Percentiles rank a stretch among this genome's conserved stretches.
These are phyloP conservation scores for Lamellibrachia satsuma DNA, from an alignment of 2,888 invertebrate genomes.

Conservation along the genomic window DNA sequence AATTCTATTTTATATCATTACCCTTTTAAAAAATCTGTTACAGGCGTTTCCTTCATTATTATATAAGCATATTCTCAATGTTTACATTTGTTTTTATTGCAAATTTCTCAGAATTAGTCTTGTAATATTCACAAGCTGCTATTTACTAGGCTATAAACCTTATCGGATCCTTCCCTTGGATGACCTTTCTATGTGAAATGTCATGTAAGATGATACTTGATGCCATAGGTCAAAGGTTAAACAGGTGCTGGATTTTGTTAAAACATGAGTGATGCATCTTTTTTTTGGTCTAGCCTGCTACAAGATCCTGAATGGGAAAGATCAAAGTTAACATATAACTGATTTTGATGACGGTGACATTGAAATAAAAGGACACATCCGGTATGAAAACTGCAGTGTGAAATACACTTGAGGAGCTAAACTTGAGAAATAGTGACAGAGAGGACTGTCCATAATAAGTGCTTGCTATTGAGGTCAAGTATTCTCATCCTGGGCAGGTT, in stretches of 20 bases:
- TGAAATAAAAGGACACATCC: background rate
- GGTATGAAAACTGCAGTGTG: background rate
- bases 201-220: background rate
- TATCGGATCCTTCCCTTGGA: background rate
- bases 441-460: background rate
- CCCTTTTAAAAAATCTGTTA: background rate
- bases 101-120: background rate
- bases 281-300: background rate
- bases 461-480: background rate
- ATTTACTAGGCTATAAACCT: constrained; percentile 10
- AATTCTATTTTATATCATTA: background rate
- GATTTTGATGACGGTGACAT: background rate
- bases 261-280: background rate
- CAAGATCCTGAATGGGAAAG: background rate
- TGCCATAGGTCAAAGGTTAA: background rate
- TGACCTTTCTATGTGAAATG: constrained; percentile 14
- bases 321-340: background rate
- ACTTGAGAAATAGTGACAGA: background rate
- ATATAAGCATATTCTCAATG: background rate
- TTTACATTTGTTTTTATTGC: background rate
- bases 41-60: background rate
- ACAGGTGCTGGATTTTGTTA: background rate
- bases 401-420: background rate
- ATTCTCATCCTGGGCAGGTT: background rate
- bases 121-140: background rate